Conservation (phyloP, 2,113 vertebrate genomes). For the Seriola aureovittata region DNA sequence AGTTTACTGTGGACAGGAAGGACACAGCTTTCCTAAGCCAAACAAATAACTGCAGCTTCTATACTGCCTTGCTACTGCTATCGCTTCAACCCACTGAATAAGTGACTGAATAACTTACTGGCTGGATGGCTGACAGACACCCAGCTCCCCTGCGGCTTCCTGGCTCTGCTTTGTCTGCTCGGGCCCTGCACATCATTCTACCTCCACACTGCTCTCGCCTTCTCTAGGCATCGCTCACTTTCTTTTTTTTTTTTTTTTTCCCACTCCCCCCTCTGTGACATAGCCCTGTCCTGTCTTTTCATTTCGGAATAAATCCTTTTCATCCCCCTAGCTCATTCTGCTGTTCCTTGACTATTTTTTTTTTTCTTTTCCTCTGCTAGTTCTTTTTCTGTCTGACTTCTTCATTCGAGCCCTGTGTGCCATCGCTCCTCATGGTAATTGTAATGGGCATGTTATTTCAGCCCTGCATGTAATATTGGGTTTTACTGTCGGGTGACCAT, state of each 20-base stretch:
- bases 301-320: slow-evolving; percentile 79
- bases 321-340: slow-evolving; percentile 72
- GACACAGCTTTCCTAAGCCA: slow-evolving; percentile 61
- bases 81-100: slow-evolving; percentile 65
- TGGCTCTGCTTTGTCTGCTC: slow-evolving; percentile 69
- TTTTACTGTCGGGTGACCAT: slow-evolving; percentile 54
- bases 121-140: slow-evolving; percentile 74
- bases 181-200: slow-evolving; percentile 70
- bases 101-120: slow-evolving; percentile 76
- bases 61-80: slow-evolving; percentile 35
- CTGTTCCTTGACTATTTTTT: slow-evolving; percentile 46
- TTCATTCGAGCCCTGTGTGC: slow-evolving; percentile 53
- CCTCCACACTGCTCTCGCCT: slow-evolving; percentile 54
- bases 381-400: slow-evolving; percentile 65
- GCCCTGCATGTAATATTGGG: slow-evolving; percentile 44
- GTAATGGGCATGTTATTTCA: slow-evolving; percentile 57
- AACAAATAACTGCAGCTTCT: slow-evolving; percentile 69
- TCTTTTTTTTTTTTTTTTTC: slow-evolving; percentile 7
- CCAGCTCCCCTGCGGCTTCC: slow-evolving; percentile 67
- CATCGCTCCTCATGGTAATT: slow-evolving; percentile 67
- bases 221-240: slow-evolving; percentile 60
- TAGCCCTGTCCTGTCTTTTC: slow-evolving; percentile 70
- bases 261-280: slow-evolving; percentile 27
- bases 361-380: slow-evolving; percentile 20
- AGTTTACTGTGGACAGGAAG: slow-evolving; percentile 61